phyloP scores from a whole-genome alignment of 2,888 invertebrate genomes.

The Galerucella nymphaeae region DNA sequence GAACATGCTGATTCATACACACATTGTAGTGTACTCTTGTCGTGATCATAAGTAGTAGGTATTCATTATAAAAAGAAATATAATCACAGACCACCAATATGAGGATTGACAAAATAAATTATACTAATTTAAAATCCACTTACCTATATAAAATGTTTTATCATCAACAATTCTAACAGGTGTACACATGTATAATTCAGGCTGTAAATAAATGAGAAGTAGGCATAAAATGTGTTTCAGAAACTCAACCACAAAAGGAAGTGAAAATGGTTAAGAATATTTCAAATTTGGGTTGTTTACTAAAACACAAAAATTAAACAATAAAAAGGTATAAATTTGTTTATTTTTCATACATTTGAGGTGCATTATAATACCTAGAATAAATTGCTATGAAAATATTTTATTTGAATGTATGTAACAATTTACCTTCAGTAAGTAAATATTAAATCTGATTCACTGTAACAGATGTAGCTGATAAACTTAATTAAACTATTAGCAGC shows the following conservation, averaged over 20 bases:
- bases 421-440: not conserved
- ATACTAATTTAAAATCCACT: slow-evolving; percentile 45
- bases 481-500: not conserved
- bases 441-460: not conserved
- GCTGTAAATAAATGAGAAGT: slow-evolving; percentile 70
- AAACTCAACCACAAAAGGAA: not conserved
- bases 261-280: not conserved
- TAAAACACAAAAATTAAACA: too few relatives aligned
- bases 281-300: not conserved
- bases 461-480: not conserved
- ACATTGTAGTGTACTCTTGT: too few relatives aligned
- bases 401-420: too few relatives aligned
- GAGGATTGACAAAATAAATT: not conserved
- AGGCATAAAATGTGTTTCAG: not conserved
- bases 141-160: slow-evolving; percentile 86
- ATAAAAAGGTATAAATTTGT: too few relatives aligned
- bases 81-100: not conserved
- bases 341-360: too few relatives aligned
- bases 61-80: too few relatives aligned
- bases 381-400: too few relatives aligned
- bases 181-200: slow-evolving; percentile 92
- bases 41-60: too few relatives aligned
- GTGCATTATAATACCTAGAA: too few relatives aligned
- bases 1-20: too few relatives aligned
- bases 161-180: slow-evolving; percentile 84